These are phyloP conservation scores for Daboia siamensis DNA, from an alignment of 2,113 vertebrate species.

Conservation along the genomic window DNA sequence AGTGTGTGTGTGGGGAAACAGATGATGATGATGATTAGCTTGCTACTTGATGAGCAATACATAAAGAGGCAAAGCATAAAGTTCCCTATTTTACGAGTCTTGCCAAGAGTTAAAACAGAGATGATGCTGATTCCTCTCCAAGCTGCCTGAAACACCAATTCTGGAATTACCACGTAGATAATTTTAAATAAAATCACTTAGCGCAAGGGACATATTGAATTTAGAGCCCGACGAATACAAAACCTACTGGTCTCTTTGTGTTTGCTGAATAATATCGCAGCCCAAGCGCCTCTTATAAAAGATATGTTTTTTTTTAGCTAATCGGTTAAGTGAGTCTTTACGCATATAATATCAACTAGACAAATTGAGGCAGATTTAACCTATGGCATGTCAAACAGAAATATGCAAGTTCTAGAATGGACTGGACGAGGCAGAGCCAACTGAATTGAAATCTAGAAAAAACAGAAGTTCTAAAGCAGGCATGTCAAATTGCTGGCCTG, in stretches of 20 bases:
- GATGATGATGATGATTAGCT: constrained; percentile 55
- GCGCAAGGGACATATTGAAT: neutral
- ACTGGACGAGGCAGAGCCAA: neutral
- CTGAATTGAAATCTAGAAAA: neutral
- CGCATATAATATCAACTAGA: neutral
- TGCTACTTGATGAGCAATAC: constrained; percentile 57
- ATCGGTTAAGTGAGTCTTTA: neutral
- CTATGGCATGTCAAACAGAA: neutral
- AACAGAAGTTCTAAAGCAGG: neutral
- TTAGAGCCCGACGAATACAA: neutral
- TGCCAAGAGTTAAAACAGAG: neutral
- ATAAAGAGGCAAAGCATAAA: constrained; percentile 51
- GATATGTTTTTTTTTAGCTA: neutral
- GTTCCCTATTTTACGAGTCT: constrained; percentile 28
- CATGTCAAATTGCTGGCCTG: no score
- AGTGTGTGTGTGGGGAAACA: constrained; percentile 5
- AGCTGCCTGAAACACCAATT: neutral
- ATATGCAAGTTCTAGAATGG: neutral
- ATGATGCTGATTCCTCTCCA: neutral
- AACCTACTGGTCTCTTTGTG: no score
- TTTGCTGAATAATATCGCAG: neutral
- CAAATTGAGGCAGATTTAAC: neutral
- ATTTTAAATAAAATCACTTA: neutral
- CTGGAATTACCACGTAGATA: neutral
- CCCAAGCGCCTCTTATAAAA: neutral